phyloP scores from a whole-genome alignment of 2,888 invertebrate genomes.

The Aphodius granarius region DNA sequence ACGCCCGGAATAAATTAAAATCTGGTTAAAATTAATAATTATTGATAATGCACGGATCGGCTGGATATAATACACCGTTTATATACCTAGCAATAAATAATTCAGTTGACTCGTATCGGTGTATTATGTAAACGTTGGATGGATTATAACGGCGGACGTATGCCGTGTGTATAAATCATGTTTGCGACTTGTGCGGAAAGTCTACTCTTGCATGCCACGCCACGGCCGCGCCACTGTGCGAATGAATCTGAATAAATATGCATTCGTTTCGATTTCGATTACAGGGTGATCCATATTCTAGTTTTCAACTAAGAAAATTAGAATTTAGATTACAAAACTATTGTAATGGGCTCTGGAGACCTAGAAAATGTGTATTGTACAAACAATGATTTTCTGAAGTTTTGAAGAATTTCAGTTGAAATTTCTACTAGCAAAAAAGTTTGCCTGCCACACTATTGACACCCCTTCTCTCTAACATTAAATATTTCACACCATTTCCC shows the following conservation, averaged over 20 bases:
- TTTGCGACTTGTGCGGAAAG: not conserved
- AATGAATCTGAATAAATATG: not conserved
- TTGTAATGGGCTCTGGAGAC: too few relatives aligned
- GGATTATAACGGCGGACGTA: not conserved
- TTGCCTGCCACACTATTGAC: not conserved
- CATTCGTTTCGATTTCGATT: too few relatives aligned
- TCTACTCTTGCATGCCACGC: not conserved
- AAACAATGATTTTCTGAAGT: too few relatives aligned
- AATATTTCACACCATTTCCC: not conserved
- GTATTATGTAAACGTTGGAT: not conserved
- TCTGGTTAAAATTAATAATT: not conserved
- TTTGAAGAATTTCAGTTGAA: too few relatives aligned
- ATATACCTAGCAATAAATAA: not conserved
- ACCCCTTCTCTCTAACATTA: not conserved
- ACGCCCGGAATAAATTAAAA: not conserved
- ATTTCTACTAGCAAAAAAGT: not conserved
- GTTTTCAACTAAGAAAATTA: too few relatives aligned
- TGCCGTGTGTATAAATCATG: not conserved
- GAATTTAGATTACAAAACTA: too few relatives aligned
- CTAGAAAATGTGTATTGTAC: too few relatives aligned
- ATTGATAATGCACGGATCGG: not conserved
- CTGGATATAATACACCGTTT: not conserved
- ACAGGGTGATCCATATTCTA: too few relatives aligned
- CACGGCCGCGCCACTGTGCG: not conserved
- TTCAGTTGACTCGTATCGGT: not conserved